Percentiles rank a stretch among this genome's conserved stretches.
Evolutionary conservation across 2,797 vertebrate species (phyloP).

Genomic region (Falco columbarius): DNA sequence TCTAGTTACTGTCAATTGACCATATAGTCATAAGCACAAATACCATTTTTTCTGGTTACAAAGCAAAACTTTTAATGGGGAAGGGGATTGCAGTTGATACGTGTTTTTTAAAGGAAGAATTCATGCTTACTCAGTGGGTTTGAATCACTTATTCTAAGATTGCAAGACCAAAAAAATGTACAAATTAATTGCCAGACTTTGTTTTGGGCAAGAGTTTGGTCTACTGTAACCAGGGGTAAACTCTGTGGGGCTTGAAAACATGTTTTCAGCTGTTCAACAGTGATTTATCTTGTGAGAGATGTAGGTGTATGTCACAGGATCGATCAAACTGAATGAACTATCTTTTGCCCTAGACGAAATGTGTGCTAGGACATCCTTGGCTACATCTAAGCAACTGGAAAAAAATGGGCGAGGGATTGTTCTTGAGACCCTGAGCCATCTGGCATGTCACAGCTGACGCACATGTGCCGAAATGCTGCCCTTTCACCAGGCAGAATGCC

Average conservation of each 20-base stretch:
- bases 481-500: neutral
- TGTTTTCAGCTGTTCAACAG: neutral
- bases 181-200: neutral
- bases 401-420: neutral
- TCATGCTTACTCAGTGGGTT: neutral
- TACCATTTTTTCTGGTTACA: neutral
- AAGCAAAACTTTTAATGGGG: neutral
- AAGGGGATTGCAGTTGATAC: neutral
- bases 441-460: constrained; percentile 1
- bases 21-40: neutral
- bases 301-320: neutral
- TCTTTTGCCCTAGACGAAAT: neutral
- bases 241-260: neutral
- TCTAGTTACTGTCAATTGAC: neutral
- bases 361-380: neutral
- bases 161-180: neutral
- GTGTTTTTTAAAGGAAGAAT: neutral
- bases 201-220: neutral
- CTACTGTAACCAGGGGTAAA: neutral
- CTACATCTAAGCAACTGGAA: neutral
- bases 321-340: neutral
- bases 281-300: neutral
- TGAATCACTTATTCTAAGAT: neutral
- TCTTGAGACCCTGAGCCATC: neutral
- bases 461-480: neutral